A percentile compares a stretch with the other conserved stretches of the same genome.
phyloP scores from a whole-genome alignment of 2,888 invertebrate species.

The Lasius fuliginosus region DNA sequence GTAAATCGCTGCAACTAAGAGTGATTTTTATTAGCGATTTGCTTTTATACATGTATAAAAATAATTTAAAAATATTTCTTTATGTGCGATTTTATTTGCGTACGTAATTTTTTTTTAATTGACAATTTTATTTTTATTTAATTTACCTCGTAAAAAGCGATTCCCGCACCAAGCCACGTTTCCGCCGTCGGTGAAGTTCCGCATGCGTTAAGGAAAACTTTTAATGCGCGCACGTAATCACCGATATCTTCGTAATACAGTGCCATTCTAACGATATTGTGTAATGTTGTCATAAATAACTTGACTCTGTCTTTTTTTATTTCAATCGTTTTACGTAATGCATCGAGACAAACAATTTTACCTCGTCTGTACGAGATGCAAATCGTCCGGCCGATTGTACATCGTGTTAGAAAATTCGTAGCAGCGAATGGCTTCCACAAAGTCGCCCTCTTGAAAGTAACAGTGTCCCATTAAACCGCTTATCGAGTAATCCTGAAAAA shows the following conservation, averaged over 20 bases:
- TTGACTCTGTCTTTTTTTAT: not conserved
- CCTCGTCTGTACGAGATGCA: conserved; percentile 78
- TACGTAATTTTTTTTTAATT: not conserved
- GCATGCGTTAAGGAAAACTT: conserved; percentile 73
- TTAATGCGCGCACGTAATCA: conserved; percentile 72
- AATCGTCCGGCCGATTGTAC: conserved; percentile 76
- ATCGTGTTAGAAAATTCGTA: conserved; percentile 77
- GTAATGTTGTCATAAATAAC: not conserved
- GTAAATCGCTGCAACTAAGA: conserved; percentile 70
- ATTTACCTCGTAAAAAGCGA: conserved; percentile 73
- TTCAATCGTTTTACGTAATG: not conserved
- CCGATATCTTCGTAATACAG: conserved; percentile 68
- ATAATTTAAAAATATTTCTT: not conserved
- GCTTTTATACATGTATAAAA: not conserved
- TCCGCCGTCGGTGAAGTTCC: conserved; percentile 72
- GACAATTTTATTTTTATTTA: not conserved
- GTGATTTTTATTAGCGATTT: conserved; percentile 13
- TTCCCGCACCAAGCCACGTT: conserved; percentile 80
- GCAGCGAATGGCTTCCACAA: conserved; percentile 69
- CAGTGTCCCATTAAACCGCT: conserved; percentile 79
- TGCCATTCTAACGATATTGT: conserved; percentile 72
- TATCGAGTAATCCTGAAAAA: conserved; percentile 77
- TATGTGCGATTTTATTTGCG: not conserved
- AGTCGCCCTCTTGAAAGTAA: conserved; percentile 67
- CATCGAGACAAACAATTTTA: conserved; percentile 40